Evolutionary conservation across 2,113 vertebrate species (phyloP).

Genomic region (Leptodactylus fuscus): DNA sequence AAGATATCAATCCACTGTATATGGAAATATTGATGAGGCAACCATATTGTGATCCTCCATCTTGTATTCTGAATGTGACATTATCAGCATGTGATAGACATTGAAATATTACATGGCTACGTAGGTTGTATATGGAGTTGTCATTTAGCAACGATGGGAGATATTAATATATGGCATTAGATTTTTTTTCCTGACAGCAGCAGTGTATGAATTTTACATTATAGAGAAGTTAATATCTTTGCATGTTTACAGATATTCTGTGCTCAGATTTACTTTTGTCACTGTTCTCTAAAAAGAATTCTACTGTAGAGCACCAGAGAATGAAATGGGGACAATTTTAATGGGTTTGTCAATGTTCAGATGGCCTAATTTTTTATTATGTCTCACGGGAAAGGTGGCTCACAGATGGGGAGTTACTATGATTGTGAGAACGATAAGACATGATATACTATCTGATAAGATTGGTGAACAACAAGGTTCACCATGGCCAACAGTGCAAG

Average conservation of each 20-base stretch:
- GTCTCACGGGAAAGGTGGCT: too few species aligned
- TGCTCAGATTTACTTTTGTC: constrained; percentile 23
- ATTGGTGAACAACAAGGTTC: too few species aligned
- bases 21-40: neutral
- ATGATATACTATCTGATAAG: too few species aligned
- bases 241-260: neutral
- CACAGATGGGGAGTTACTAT: too few species aligned
- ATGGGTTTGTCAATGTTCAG: neutral
- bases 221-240: neutral
- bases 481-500: too few species aligned
- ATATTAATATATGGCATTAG: neutral
- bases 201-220: neutral
- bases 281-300: neutral
- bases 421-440: too few species aligned
- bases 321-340: neutral
- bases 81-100: neutral
- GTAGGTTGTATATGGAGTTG: constrained; percentile 3
- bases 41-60: neutral
- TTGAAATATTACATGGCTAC: neutral
- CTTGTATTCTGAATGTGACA: neutral
- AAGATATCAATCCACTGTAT: neutral
- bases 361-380: neutral
- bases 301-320: neutral
- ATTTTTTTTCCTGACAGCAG: neutral
- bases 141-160: neutral